Evolutionary conservation across 2,113 vertebrate genomes (phyloP).

Genomic region (Mobula birostris): DNA sequence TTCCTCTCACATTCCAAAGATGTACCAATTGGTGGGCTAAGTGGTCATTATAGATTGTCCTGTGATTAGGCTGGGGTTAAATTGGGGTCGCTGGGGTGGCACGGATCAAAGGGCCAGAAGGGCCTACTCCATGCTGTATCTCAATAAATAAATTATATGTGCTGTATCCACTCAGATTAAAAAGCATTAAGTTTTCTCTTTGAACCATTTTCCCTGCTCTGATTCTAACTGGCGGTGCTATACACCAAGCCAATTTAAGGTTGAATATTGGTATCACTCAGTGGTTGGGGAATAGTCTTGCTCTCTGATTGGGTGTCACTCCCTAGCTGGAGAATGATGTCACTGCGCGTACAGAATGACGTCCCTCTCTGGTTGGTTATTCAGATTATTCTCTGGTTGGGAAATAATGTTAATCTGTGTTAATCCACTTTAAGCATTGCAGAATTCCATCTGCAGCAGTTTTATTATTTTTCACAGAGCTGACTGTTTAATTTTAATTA

Average conservation of each 20-base stretch:
- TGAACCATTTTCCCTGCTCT: too few species aligned
- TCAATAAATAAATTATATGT: too few species aligned
- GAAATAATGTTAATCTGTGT: background rate
- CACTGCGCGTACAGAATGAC: background rate
- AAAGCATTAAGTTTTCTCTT: too few species aligned
- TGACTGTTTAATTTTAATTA: slow-evolving; percentile 10
- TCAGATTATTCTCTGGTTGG: background rate
- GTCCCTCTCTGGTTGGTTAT: background rate
- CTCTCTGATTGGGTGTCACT: background rate
- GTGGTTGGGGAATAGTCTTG: background rate
- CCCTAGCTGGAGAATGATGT: background rate
- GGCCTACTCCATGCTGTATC: too few species aligned
- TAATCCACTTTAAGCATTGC: background rate
- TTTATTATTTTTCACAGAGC: slow-evolving; percentile 8
- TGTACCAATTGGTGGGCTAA: too few species aligned
- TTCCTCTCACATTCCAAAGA: too few species aligned
- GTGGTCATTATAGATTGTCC: too few species aligned
- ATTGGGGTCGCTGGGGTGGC: too few species aligned
- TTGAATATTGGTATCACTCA: background rate
- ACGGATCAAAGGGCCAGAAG: too few species aligned
- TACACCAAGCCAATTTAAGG: background rate
- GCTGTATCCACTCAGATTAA: too few species aligned
- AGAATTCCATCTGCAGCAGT: background rate
- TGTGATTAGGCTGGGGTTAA: too few species aligned
- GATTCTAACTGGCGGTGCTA: too few species aligned